Base-by-base conservation (phyloP, 2,888 invertebrate species). In the Dynastes tityus region DNA sequence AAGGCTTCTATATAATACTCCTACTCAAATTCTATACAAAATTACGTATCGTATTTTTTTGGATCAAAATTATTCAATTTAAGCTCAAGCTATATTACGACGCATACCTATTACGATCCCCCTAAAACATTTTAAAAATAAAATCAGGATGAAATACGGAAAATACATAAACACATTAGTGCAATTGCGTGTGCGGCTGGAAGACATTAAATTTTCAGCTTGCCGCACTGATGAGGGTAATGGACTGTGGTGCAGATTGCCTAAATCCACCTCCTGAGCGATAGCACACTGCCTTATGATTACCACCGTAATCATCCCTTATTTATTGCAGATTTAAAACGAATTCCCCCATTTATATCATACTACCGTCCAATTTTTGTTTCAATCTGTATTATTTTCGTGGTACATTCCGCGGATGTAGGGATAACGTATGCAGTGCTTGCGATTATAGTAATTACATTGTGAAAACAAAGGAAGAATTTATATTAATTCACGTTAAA, bases 141-240 rank as follows among this genome's bases (percentile, higher is more conserved):
- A 81, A 85, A 85, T 84, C 84, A 83, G 83, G 84, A 83, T 78
- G 80, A 81, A 85, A 85, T 84, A 84, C 83, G 83, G 84, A 84
- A 85, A 86, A 85, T 85, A 85, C 83, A 86, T 84, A 85, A 86
- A 86, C 82, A 80, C 84, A 85, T 88, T 87, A 88, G 86, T 83
- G 87, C 87, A 88, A 88, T 88, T 88, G 88, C 87, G 87, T 87
- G 88, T 86, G 84, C 67, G n/a, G 83, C 83, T 85, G 84, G 85
- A 87, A 86, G 85, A 87, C 87, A 87, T 87, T 88, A 88, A 88
- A 88, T 88, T 88, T 88, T 87, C 87, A 86, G 87, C 84, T 85
- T 87, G 86, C 86, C 85, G 87, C 85, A 85, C 84, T 85, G 85
- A 87, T 87, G 87, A 86, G 87, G 87, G 87, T 87, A 88, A 88